These are phyloP conservation scores for Grammatotria lemairii DNA, from an alignment of 2,113 vertebrate species.

Conservation along the genomic window DNA sequence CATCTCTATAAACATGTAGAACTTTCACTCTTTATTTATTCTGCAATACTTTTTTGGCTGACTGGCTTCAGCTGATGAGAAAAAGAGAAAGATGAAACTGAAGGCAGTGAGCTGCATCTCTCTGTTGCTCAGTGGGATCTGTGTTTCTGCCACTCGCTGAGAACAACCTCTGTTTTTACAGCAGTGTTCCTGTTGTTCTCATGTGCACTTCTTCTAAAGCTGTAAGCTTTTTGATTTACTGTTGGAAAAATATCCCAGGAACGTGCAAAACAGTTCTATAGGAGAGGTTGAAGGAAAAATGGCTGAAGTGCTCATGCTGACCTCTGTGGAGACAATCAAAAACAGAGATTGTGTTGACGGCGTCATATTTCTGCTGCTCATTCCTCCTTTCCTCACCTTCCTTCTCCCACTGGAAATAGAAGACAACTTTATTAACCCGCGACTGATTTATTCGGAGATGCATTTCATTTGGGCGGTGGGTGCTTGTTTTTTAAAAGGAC, in stretches of 20 bases:
- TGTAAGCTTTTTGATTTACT: background rate
- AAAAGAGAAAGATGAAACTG: background rate
- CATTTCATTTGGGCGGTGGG: slow-evolving; percentile 49
- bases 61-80: background rate
- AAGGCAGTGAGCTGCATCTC: background rate
- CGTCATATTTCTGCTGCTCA: slow-evolving; percentile 37
- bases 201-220: background rate
- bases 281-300: background rate
- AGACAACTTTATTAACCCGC: slow-evolving; percentile 63
- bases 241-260: background rate
- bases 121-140: background rate
- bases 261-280: background rate
- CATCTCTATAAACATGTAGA: background rate
- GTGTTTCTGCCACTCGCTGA: background rate
- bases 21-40: background rate
- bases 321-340: slow-evolving; percentile 39
- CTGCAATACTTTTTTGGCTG: background rate
- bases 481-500: slow-evolving; percentile 52
- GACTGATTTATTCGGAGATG: slow-evolving; percentile 53
- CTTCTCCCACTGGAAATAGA: slow-evolving; percentile 10
- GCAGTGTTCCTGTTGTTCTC: background rate
- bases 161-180: background rate
- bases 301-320: slow-evolving; percentile 5
- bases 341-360: slow-evolving; percentile 50
- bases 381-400: slow-evolving; percentile 18